Conservation (phyloP, 2,797 vertebrate species). For the Eospalax fontanierii region DNA sequence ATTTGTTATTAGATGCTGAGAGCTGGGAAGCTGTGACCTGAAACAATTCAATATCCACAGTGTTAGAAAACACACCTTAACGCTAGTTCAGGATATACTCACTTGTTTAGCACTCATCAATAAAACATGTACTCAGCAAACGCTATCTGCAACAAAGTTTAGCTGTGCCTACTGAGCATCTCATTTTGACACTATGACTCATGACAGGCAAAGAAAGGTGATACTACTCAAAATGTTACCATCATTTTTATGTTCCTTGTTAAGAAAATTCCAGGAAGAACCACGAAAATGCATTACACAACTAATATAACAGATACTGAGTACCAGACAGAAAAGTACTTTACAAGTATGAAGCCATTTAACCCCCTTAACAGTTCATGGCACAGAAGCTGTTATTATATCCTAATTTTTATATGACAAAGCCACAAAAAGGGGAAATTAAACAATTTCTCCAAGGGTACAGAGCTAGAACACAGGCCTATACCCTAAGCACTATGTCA, state of each 20-base stretch:
- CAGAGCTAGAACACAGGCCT: not conserved
- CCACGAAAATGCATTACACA: not conserved
- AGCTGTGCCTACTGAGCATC: slow-evolving; percentile 20
- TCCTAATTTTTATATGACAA: not conserved
- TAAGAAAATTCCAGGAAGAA: not conserved
- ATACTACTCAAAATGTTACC: slow-evolving; percentile 10
- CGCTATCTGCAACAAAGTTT: slow-evolving; percentile 30
- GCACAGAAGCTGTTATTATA: not conserved
- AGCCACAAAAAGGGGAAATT: slow-evolving; percentile 6
- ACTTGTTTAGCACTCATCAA: not conserved
- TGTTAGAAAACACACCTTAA: not conserved
- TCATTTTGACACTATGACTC: not conserved
- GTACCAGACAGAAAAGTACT: not conserved
- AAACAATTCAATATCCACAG: slow-evolving; percentile 66
- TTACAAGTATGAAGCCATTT: slow-evolving; percentile 2
- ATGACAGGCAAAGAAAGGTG: slow-evolving; percentile 7
- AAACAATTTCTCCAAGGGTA: not conserved
- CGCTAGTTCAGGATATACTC: not conserved
- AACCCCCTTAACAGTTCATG: not conserved
- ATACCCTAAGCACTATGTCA: not conserved
- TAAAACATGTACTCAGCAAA: slow-evolving; percentile 49
- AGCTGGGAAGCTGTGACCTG: slow-evolving; percentile 98
- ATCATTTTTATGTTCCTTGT: slow-evolving; percentile 50
- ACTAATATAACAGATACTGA: not conserved
- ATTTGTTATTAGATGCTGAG: slow-evolving; percentile 95